Conservation (phyloP, 2,113 vertebrate genomes). For the Rhabdomys dilectus region DNA sequence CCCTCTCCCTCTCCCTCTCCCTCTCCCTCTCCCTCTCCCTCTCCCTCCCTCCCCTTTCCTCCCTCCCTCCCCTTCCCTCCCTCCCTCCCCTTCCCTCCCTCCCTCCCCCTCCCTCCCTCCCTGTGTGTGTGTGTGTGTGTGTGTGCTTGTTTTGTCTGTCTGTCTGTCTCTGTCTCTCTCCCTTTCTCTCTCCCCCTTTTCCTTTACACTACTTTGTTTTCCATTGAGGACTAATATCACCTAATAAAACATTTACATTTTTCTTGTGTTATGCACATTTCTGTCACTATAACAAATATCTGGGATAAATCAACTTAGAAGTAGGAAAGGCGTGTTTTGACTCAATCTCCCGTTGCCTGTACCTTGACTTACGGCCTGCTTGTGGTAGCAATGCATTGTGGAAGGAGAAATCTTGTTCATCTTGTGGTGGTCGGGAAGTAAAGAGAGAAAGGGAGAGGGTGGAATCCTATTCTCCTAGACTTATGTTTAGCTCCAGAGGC, state of each 20-base stretch:
- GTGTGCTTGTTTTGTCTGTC: too few species aligned
- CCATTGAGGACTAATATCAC: background rate
- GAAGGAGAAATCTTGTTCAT: background rate
- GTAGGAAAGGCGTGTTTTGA: background rate
- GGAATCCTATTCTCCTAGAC: background rate
- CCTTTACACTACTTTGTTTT: slow-evolving; percentile 13
- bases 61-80: too few species aligned
- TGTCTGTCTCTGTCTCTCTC: background rate
- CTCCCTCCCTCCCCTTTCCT: too few species aligned
- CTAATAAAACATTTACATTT: background rate
- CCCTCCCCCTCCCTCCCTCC: too few species aligned
- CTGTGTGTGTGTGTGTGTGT: background rate
- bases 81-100: too few species aligned
- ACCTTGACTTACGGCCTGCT: background rate
- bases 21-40: too few species aligned
- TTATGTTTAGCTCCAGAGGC: too few species aligned
- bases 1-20: too few species aligned
- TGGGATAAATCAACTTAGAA: background rate
- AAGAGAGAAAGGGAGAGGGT: background rate
- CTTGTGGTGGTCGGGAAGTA: background rate
- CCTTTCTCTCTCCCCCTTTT: background rate
- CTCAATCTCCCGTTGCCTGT: background rate
- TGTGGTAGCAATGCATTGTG: background rate
- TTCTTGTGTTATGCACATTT: background rate
- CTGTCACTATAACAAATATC: background rate